Conservation (phyloP, 2,113 vertebrate species). For the Chaetura pelagica region DNA sequence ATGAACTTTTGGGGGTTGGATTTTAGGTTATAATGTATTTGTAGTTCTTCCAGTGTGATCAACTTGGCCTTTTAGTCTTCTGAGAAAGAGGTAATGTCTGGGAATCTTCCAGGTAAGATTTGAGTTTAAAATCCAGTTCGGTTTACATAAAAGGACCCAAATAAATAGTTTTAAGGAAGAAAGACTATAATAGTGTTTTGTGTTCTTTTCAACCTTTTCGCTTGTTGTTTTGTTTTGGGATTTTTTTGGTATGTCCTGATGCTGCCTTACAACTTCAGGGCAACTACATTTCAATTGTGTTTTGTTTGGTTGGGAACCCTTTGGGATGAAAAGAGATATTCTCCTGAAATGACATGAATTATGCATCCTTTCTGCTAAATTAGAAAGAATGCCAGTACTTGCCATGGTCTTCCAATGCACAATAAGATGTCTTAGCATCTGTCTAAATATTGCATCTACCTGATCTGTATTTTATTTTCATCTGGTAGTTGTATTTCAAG, state of each 20-base stretch:
- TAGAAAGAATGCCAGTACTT: not conserved
- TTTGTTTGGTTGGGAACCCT: not conserved
- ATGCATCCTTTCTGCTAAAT: not conserved
- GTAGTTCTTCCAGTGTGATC: not conserved
- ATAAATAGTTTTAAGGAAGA: not conserved
- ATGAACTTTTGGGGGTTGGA: not conserved
- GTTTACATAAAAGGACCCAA: not conserved
- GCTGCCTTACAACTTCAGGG: not conserved
- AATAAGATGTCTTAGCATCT: not conserved
- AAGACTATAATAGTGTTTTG: not conserved
- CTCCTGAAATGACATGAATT: not conserved
- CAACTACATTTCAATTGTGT: not conserved
- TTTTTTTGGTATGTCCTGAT: not conserved
- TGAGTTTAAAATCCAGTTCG: not conserved
- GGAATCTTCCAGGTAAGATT: not conserved
- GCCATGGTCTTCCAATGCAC: not conserved
- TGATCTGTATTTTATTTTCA: not conserved
- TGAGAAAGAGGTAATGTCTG: not conserved
- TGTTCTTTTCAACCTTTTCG: not conserved
- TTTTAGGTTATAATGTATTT: not conserved
- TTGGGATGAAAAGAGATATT: not conserved
- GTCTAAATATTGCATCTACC: not conserved
- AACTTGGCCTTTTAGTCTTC: not conserved
- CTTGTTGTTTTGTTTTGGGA: not conserved
- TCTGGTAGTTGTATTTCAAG: not conserved